phyloP scores from a whole-genome alignment of 1,140 invertebrate genomes.

The Diorhabda sublineata region DNA sequence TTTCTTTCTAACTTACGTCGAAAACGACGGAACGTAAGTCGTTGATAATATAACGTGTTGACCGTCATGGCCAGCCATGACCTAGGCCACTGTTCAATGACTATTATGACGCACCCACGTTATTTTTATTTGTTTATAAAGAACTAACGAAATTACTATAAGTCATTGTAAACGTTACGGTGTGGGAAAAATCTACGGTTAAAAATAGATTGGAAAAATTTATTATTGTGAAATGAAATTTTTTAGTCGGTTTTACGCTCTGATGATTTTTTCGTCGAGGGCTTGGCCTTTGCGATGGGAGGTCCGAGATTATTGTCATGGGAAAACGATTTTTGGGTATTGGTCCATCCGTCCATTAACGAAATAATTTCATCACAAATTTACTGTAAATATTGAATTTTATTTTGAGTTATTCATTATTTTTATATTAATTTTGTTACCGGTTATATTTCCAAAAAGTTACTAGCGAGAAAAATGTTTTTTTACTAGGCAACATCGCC shows the following conservation, averaged over 20 bases:
- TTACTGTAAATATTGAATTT: too few relatives aligned
- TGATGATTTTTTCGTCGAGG: background rate
- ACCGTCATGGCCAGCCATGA: constrained; percentile 30
- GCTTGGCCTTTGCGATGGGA: background rate
- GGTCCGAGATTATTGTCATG: background rate
- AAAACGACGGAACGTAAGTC: constrained; percentile 25
- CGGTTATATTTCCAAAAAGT: too few relatives aligned
- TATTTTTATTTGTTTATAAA: constrained; percentile 14
- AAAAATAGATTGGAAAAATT: background rate
- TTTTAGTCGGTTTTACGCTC: background rate
- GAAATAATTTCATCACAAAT: too few relatives aligned
- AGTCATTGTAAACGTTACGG: background rate
- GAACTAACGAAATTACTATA: constrained; percentile 7
- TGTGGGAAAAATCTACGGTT: background rate
- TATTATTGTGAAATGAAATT: background rate
- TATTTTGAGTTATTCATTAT: too few relatives aligned
- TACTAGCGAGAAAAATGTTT: too few relatives aligned
- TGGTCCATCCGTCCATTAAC: too few relatives aligned
- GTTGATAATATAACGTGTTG: constrained; percentile 6
- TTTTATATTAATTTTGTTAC: too few relatives aligned
- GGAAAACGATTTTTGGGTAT: background rate
- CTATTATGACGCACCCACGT: constrained; percentile 38
- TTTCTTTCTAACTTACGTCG: constrained; percentile 9
- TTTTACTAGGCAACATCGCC: too few relatives aligned
- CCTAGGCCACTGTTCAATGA: constrained; percentile 43